Conservation (phyloP, 2,797 vertebrate genomes). For the Syncerus caffer region DNA sequence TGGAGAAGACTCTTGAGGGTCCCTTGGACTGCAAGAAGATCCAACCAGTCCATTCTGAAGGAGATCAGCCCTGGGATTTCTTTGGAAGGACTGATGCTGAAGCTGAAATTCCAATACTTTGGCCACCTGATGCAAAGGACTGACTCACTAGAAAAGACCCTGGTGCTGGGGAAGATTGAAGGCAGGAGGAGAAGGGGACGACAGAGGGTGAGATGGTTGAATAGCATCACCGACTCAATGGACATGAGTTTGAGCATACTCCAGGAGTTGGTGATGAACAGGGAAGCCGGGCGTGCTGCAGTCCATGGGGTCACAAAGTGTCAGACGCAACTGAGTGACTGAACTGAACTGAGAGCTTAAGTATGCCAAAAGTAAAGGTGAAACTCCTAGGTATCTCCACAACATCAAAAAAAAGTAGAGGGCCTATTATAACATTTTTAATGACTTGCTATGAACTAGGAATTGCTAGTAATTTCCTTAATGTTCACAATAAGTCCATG, state of each 20-base stretch:
- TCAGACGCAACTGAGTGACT: fast-evolving
- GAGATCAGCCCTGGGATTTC: not conserved
- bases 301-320: not conserved
- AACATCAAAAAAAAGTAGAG: not conserved
- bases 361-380: not conserved
- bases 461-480: not conserved
- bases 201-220: not conserved
- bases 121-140: not conserved
- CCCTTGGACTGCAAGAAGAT: not conserved
- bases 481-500: not conserved
- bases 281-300: not conserved
- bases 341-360: not conserved
- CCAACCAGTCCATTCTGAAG: not conserved
- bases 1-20: not conserved
- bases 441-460: not conserved
- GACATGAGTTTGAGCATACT: not conserved
- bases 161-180: not conserved
- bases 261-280: fast-evolving
- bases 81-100: not conserved
- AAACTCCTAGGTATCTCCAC: not conserved
- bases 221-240: not conserved
- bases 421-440: not conserved
- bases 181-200: fast-evolving
- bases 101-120: not conserved
- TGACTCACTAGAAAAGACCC: not conserved